phyloP scores from a whole-genome alignment of 2,888 invertebrate species.

The Pyrgus malvae region DNA sequence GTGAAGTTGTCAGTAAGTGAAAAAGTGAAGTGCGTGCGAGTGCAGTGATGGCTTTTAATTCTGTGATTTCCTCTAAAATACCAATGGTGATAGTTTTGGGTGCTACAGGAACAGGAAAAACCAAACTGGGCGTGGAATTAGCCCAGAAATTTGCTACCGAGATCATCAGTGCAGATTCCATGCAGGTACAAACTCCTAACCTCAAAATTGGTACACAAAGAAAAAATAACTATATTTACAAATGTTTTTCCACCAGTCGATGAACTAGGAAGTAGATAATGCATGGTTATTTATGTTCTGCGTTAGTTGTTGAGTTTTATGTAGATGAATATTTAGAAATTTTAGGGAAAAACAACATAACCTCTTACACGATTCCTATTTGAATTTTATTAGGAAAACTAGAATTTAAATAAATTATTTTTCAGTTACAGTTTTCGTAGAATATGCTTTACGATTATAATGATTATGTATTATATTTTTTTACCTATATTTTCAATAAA shows the following conservation, averaged over 20 bases:
- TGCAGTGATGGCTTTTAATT: slow-evolving; percentile 65
- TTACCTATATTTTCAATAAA: too few relatives aligned
- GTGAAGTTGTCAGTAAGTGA: slow-evolving; percentile 58
- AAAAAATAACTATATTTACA: not conserved
- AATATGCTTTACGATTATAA: too few relatives aligned
- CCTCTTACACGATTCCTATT: slow-evolving; percentile 9
- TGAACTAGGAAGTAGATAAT: not conserved
- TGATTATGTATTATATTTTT: too few relatives aligned
- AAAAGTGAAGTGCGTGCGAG: slow-evolving; percentile 64
- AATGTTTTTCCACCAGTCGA: not conserved
- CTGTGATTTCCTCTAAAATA: slow-evolving; percentile 62
- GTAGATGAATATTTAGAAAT: not conserved
- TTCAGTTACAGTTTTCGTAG: too few relatives aligned
- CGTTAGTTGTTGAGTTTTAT: not conserved
- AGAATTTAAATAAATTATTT: too few relatives aligned
- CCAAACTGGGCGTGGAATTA: slow-evolving; percentile 95
- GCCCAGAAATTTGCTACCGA: slow-evolving; percentile 93
- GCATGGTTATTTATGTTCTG: not conserved
- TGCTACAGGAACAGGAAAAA: slow-evolving; percentile 98
- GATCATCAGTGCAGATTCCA: slow-evolving; percentile 98
- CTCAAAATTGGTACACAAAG: slow-evolving; percentile 39
- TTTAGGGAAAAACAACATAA: not conserved
- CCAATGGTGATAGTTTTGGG: slow-evolving; percentile 96
- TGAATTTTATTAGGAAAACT: too few relatives aligned
- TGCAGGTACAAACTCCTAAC: slow-evolving; percentile 90